Evolutionary conservation across 2,797 vertebrate species (phyloP).

Genomic region (Protosalanx chinensis): DNA sequence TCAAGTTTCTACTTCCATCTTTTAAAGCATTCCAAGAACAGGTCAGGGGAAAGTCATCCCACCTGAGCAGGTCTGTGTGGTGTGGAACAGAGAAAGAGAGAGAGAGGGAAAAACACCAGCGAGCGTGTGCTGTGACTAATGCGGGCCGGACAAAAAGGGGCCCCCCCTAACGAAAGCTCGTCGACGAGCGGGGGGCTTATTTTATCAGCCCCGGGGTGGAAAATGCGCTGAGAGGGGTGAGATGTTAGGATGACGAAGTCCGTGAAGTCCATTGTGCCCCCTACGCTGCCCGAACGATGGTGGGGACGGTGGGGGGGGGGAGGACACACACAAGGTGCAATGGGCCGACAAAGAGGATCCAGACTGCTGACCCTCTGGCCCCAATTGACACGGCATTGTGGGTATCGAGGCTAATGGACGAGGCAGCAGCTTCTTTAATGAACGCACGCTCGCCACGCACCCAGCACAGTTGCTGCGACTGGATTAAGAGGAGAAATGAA

Average conservation of each 20-base stretch:
- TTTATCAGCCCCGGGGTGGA: slow-evolving; percentile 72
- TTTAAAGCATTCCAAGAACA: background rate
- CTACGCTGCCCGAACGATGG: slow-evolving; percentile 62
- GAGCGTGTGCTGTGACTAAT: slow-evolving; percentile 57
- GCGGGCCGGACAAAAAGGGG: slow-evolving; percentile 63
- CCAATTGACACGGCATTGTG: slow-evolving; percentile 53
- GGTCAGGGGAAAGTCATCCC: background rate
- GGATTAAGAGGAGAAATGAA: background rate
- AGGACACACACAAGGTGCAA: slow-evolving; percentile 69
- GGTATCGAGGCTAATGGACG: slow-evolving; percentile 52
- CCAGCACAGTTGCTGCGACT: background rate
- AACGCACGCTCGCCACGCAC: background rate
- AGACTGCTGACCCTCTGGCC: slow-evolving; percentile 60
- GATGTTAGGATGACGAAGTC: slow-evolving; percentile 50
- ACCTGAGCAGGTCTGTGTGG: slow-evolving; percentile 14
- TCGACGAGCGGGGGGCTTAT: slow-evolving; percentile 72
- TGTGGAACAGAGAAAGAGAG: no score
- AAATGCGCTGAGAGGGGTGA: slow-evolving; percentile 68
- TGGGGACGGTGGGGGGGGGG: slow-evolving; percentile 46
- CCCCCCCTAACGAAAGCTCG: slow-evolving; percentile 61
- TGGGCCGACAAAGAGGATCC: slow-evolving; percentile 48
- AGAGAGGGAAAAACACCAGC: slow-evolving; percentile 10
- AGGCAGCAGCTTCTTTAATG: slow-evolving; percentile 43
- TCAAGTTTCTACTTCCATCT: background rate
- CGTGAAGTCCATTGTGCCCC: slow-evolving; percentile 61